These are phyloP conservation scores for Neotoxoptera formosana DNA, from an alignment of 1,140 invertebrate species.

Conservation along the genomic window DNA sequence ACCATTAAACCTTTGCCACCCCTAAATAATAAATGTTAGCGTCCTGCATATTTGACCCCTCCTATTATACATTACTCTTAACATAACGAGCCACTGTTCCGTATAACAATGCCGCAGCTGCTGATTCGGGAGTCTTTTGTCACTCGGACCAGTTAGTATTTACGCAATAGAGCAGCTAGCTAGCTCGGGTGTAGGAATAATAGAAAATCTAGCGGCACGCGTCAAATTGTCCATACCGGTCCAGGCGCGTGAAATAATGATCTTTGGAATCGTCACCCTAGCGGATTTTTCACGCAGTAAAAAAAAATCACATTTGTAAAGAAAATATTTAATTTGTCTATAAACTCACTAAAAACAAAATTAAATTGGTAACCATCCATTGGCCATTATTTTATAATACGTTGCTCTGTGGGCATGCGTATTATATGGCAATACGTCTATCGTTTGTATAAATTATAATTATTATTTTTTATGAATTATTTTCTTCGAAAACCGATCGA, in stretches of 20 bases:
- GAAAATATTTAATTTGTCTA: no score
- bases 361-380: no score
- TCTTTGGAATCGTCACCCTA: neutral
- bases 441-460: neutral
- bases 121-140: neutral
- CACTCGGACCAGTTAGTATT: neutral
- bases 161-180: neutral
- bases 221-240: neutral
- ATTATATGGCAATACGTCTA: no score
- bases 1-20: neutral
- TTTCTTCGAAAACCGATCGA: neutral
- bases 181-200: neutral
- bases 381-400: neutral
- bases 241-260: neutral
- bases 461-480: neutral
- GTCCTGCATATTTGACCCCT: slow-evolving; percentile 3
- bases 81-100: neutral
- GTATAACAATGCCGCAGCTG: neutral
- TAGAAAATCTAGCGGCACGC: neutral
- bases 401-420: neutral
- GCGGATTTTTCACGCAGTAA: neutral
- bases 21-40: neutral
- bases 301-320: neutral
- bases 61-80: neutral
- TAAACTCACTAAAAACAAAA: no score